Evolutionary conservation across 2,888 invertebrate genomes (phyloP), one percentile per base, ranked within the genome.

Genomic region (Rhopalosiphum nymphaeae): DNA sequence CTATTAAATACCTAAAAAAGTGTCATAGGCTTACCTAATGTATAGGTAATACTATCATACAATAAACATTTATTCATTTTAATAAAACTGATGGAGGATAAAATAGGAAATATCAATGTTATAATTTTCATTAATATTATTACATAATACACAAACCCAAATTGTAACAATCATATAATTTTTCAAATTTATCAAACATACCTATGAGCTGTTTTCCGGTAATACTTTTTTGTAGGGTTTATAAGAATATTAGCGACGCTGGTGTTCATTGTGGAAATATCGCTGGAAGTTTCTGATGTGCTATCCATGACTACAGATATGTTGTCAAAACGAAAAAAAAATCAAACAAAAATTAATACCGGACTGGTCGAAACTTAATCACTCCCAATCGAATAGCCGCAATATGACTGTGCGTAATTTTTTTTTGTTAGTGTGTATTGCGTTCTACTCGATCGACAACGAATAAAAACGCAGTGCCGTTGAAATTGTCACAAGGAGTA

Each of bases 141-240:
- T 10, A 29, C 42, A 78, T 53, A 91, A 26, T 57, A 56, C 61
- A 87, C 46, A 87, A 67, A 61, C 85, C 29, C 36, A 61, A 46
- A 61, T 56, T n/a, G 61, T 46, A 87, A 87, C 57, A 87, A 87
- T 87, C 46, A 11, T 49, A 87, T 49, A 49, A 90, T 91, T 61
- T 29, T 92, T 87, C 46, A 36, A 49, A 90, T 91, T 61, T 42
- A 67, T 87, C 26, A n/a, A 85, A 94, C 92, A 56, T 94, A 94
- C 94, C 94, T 91, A 92, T 94, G 94, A 57, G 94, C 92, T 36
- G 94, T 92, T 89, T 94, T 94, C 89, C 94, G 92, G 85, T 94
- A 94, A 92, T 94, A 94, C n/a, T 94, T 94, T 92, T 92, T 91
- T 56, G 92, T 92, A 36, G 93, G 84, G 21, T 57, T 85, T 13